Evolutionary conservation across 2,113 vertebrate genomes (phyloP).

Genomic region (Paratilapia polleni): DNA sequence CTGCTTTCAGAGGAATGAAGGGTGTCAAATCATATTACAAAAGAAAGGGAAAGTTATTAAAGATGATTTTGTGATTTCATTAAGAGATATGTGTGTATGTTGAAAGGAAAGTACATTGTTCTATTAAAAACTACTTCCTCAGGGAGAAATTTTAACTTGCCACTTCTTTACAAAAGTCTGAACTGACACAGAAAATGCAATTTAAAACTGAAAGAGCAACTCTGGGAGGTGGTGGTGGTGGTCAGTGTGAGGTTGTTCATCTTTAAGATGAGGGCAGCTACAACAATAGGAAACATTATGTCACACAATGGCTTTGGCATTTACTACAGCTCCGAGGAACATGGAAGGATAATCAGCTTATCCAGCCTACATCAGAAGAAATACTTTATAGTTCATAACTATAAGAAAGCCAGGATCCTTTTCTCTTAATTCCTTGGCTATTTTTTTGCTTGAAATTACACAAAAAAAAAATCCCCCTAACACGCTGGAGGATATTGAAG

Average conservation of each 20-base stretch:
- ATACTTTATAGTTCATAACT: slow-evolving; percentile 6
- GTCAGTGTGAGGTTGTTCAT: neutral
- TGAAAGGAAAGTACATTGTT: neutral
- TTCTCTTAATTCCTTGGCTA: neutral
- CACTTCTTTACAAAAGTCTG: neutral
- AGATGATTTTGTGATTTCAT: neutral
- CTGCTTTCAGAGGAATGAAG: neutral
- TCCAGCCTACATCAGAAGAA: neutral
- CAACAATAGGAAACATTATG: slow-evolving; percentile 33
- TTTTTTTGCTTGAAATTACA: too few species aligned
- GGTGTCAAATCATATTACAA: neutral
- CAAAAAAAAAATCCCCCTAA: too few species aligned
- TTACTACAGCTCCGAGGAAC: slow-evolving; percentile 11
- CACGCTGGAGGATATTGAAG: neutral
- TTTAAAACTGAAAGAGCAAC: neutral
- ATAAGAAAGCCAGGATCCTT: neutral
- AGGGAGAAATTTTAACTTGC: neutral
- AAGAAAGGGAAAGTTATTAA: neutral
- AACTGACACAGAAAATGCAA: neutral
- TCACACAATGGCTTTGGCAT: neutral
- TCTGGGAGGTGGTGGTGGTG: neutral
- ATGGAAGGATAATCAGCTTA: slow-evolving; percentile 39
- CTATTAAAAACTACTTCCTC: neutral
- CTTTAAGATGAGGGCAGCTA: neutral
- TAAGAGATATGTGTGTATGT: neutral